These are phyloP conservation scores for Latheticus oryzae DNA, from an alignment of 2,888 invertebrate genomes.

Conservation along the genomic window DNA sequence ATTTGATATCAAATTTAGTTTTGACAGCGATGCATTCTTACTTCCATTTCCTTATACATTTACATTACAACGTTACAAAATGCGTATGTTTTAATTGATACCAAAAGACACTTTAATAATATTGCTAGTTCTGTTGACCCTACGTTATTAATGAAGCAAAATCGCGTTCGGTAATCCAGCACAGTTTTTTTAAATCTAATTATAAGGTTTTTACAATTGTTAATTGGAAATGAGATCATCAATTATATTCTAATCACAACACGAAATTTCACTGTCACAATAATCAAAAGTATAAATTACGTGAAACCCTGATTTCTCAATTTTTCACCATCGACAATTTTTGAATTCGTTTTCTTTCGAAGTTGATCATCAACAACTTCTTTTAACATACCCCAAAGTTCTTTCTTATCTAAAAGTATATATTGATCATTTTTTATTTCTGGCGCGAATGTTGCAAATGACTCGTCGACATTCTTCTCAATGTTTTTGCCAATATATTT, in stretches of 20 bases:
- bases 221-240: slow-evolving; percentile 32
- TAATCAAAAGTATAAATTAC: slow-evolving; percentile 42
- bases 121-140: slow-evolving; percentile 45
- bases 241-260: slow-evolving; percentile 41
- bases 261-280: slow-evolving; percentile 14
- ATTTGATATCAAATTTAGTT: no score
- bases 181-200: slow-evolving; percentile 17
- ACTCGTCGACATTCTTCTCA: slow-evolving; percentile 44
- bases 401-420: slow-evolving; percentile 71
- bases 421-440: slow-evolving; percentile 67
- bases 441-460: slow-evolving; percentile 53
- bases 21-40: no score
- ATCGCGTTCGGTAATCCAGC: slow-evolving; percentile 27
- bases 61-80: no score
- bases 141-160: slow-evolving; percentile 20
- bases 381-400: slow-evolving; percentile 72
- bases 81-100: slow-evolving; percentile 49
- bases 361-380: slow-evolving; percentile 66
- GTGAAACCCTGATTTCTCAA: slow-evolving; percentile 49
- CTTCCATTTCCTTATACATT: no score
- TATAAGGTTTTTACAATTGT: slow-evolving; percentile 42
- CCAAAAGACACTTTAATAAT: slow-evolving; percentile 48
- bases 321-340: slow-evolving; percentile 46
- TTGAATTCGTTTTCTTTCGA: slow-evolving; percentile 46
- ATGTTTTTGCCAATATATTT: slow-evolving; percentile 34